These are phyloP conservation scores for Thumatha senex DNA, from an alignment of 2,888 invertebrate species.

Conservation along the genomic window DNA sequence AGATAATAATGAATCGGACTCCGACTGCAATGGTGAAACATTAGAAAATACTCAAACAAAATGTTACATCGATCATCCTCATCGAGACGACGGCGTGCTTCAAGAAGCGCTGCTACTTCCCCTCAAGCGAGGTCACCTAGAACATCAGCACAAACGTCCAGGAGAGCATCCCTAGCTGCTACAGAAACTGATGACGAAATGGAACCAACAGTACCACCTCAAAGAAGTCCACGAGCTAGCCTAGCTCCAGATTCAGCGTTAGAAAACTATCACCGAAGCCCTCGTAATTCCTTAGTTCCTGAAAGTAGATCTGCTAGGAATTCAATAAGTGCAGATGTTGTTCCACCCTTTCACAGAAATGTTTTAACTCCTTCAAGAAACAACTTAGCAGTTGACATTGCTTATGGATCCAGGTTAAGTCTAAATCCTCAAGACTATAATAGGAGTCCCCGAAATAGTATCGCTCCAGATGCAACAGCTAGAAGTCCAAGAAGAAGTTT, in stretches of 20 bases:
- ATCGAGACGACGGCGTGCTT: conserved; percentile 86
- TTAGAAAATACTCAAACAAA: conserved; percentile 24
- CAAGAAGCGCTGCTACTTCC: conserved; percentile 86
- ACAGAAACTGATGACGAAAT: conserved; percentile 85
- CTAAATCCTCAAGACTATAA: conserved; percentile 83
- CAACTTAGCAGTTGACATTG: conserved; percentile 83
- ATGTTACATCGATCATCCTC: conserved; percentile 87
- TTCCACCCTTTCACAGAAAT: conserved; percentile 79
- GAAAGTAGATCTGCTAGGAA: conserved; percentile 84
- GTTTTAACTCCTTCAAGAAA: conserved; percentile 84
- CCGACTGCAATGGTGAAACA: conserved; percentile 6
- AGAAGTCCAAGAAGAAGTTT: conserved; percentile 85
- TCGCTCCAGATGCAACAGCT: conserved; percentile 73
- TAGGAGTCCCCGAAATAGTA: conserved; percentile 75
- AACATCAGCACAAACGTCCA: conserved; percentile 70
- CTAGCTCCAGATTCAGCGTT: conserved; percentile 81
- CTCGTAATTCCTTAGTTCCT: conserved; percentile 82
- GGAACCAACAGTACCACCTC: conserved; percentile 62
- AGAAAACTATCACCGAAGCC: conserved; percentile 81
- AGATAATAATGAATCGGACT: conserved; percentile 30
- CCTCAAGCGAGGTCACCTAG: conserved; percentile 83
- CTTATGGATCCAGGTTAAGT: conserved; percentile 82
- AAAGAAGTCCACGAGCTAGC: conserved; percentile 82
- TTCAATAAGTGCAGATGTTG: conserved; percentile 85
- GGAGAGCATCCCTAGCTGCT: conserved; percentile 85